Evolutionary conservation across 2,888 invertebrate species (phyloP).

Genomic region (Drosophila macrothrix): DNA sequence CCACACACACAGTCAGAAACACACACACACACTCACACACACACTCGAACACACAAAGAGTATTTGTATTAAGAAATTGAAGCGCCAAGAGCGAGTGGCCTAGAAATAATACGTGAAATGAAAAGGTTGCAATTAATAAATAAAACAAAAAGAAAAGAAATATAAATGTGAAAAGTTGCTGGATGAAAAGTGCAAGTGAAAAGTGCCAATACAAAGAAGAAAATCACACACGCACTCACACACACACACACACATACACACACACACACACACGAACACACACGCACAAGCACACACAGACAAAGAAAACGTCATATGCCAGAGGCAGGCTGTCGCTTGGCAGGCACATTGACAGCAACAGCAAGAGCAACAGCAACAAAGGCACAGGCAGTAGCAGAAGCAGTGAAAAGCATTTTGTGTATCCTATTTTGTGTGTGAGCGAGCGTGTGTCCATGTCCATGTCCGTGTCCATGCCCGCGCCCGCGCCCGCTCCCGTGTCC

Average conservation of each 20-base stretch:
- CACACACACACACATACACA: constrained; percentile 13
- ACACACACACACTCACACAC: constrained; percentile 29
- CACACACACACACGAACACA: constrained; percentile 1
- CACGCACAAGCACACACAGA: constrained; percentile 33
- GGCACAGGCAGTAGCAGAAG: constrained; percentile 23
- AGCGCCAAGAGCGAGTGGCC: constrained; percentile 70
- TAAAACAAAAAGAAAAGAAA: constrained; percentile 25
- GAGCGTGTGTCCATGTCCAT: constrained; percentile 53
- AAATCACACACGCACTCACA: constrained; percentile 48
- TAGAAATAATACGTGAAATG: constrained; percentile 46
- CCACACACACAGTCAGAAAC: constrained; percentile 31
- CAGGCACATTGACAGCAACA: constrained; percentile 62
- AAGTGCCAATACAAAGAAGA: constrained; percentile 59
- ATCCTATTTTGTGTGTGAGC: constrained; percentile 75
- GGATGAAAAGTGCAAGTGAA: constrained; percentile 72
- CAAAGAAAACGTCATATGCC: constrained; percentile 77
- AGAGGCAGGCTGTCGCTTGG: constrained; percentile 70
- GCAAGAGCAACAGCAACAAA: constrained; percentile 55
- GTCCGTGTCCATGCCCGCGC: constrained; percentile 42
- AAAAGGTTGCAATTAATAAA: constrained; percentile 36
- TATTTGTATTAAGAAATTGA: constrained; percentile 49
- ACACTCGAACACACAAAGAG: constrained; percentile 21
- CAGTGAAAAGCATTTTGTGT: constrained; percentile 74
- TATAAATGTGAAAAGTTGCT: constrained; percentile 12
- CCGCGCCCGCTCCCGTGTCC: constrained; percentile 37